Evolutionary conservation across 2,888 invertebrate species (phyloP).

Genomic region (Andrena chrysosceles): DNA sequence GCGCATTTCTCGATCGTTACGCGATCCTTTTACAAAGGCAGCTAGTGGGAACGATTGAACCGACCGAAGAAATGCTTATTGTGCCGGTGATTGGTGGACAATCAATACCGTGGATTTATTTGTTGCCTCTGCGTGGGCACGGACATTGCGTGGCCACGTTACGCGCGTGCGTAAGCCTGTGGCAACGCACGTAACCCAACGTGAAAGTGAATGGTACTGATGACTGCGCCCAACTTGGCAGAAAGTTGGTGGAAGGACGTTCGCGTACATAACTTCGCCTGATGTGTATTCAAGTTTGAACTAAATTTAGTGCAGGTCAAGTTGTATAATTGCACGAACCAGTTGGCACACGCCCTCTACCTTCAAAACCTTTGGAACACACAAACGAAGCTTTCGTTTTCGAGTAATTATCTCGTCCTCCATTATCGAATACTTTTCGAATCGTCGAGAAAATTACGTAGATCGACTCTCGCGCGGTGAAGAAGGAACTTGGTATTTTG

Average conservation of each 20-base stretch:
- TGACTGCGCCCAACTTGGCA: conserved; percentile 26
- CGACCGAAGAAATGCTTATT: conserved; percentile 5
- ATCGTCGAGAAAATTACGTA: neutral
- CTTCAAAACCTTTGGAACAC: neutral
- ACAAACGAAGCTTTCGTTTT: neutral
- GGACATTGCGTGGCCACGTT: conserved; percentile 25
- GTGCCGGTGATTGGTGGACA: conserved; percentile 11
- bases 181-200: conserved; percentile 23
- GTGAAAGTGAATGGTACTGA: conserved; percentile 64
- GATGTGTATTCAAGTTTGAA: neutral
- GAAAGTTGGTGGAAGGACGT: conserved; percentile 64
- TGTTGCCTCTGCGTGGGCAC: conserved; percentile 27
- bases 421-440: neutral
- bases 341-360: neutral
- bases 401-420: neutral
- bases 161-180: conserved; percentile 56
- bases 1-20: neutral
- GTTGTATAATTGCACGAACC: neutral
- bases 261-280: neutral
- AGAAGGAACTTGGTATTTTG: neutral
- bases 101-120: conserved; percentile 42
- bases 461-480: neutral
- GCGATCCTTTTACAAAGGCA: conserved; percentile 1
- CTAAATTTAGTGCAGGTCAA: neutral
- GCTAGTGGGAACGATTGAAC: conserved; percentile 7